phyloP scores from a whole-genome alignment of 2,113 vertebrate species.

The Cariama cristata region DNA sequence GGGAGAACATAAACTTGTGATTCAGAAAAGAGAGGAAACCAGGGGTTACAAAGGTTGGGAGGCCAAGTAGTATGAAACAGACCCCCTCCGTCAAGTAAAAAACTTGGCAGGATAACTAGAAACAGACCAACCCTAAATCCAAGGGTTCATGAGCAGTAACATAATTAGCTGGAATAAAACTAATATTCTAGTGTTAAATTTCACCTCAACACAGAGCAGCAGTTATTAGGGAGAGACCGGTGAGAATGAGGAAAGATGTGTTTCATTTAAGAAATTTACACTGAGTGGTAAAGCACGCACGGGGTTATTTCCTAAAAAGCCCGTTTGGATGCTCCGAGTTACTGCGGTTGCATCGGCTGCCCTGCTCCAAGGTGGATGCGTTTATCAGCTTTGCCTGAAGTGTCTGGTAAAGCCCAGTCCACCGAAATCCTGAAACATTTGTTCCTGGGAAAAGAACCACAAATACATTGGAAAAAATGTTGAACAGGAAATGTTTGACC shows the following conservation, averaged over 20 bases:
- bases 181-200: slow-evolving; percentile 86
- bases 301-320: slow-evolving; percentile 49
- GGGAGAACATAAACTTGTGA: slow-evolving; percentile 83
- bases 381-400: slow-evolving; percentile 29
- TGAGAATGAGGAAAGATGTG: slow-evolving; percentile 68
- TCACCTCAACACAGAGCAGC: slow-evolving; percentile 78
- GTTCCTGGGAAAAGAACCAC: slow-evolving; percentile 65
- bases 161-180: slow-evolving; percentile 88
- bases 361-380: neutral
- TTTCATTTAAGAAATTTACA: slow-evolving; percentile 68
- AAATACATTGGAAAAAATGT: slow-evolving; percentile 60
- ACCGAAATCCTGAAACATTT: slow-evolving; percentile 54
- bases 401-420: slow-evolving; percentile 32
- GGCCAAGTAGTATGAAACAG: slow-evolving; percentile 86
- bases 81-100: slow-evolving; percentile 85
- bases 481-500: slow-evolving; percentile 78
- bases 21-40: slow-evolving; percentile 86
- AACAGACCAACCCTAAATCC: slow-evolving; percentile 87
- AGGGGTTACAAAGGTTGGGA: slow-evolving; percentile 87
- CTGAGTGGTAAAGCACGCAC: neutral
- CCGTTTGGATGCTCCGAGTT: slow-evolving; percentile 9
- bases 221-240: slow-evolving; percentile 65
- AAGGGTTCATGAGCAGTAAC: slow-evolving; percentile 82
- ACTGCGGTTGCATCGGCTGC: neutral
- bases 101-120: slow-evolving; percentile 88